Percentiles rank a stretch among this genome's conserved stretches.
Conservation (phyloP, 2,888 invertebrate genomes). For the Beris chalybata region DNA sequence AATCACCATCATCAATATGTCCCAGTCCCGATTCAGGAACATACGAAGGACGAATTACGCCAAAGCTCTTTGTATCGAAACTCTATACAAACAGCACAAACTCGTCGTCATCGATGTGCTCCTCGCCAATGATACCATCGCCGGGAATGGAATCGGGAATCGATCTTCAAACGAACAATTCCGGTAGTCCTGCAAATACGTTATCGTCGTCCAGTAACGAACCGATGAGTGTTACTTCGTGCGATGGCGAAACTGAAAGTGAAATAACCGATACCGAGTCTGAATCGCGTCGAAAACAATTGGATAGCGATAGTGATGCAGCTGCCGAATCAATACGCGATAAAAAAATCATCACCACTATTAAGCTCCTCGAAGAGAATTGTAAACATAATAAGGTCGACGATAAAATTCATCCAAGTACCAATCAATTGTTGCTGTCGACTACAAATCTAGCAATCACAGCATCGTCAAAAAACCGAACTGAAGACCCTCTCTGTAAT, state of each 20-base stretch:
- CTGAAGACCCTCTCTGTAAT: constrained; percentile 22
- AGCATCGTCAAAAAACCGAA: background rate
- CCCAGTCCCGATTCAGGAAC: constrained; percentile 56
- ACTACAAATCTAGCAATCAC: background rate
- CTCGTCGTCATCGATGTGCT: constrained; percentile 51
- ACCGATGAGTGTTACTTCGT: constrained; percentile 43
- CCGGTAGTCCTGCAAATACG: constrained; percentile 40
- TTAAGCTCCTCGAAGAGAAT: constrained; percentile 14
- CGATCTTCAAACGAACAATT: constrained; percentile 40
- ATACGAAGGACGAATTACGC: constrained; percentile 56
- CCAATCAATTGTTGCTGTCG: constrained; percentile 10
- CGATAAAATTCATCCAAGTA: background rate
- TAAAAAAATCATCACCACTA: constrained; percentile 13
- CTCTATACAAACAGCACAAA: constrained; percentile 48
- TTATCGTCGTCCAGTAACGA: constrained; percentile 46
- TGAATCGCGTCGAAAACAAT: constrained; percentile 30
- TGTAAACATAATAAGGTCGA: background rate
- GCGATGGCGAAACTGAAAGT: constrained; percentile 30
- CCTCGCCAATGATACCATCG: constrained; percentile 48
- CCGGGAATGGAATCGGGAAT: constrained; percentile 41
- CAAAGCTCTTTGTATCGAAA: constrained; percentile 55
- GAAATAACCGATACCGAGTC: constrained; percentile 33
- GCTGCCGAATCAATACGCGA: constrained; percentile 20
- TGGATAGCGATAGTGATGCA: constrained; percentile 27
- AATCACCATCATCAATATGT: constrained; percentile 56